Conservation (phyloP, 2,797 vertebrate species). For the Galago senegalensis region DNA sequence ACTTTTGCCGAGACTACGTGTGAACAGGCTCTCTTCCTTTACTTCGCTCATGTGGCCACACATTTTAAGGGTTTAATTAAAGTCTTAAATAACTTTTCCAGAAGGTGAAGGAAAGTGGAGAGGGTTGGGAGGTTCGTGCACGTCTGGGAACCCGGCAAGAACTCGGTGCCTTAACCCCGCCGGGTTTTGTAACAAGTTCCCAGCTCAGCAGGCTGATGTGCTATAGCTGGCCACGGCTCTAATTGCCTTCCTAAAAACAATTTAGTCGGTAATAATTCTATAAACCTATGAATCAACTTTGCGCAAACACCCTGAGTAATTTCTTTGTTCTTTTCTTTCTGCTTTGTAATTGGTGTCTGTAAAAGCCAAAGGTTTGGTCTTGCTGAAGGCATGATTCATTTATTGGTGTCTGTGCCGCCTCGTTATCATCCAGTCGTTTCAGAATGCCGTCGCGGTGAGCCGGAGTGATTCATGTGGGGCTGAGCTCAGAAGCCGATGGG, state of each 20-base stretch:
- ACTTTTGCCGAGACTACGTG: rapidly evolving
- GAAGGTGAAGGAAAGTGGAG: constrained; percentile 31
- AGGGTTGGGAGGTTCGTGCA: rapidly evolving
- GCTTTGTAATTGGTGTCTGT: constrained; percentile 91
- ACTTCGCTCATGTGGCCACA: rapidly evolving
- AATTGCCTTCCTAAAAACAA: constrained; percentile 82
- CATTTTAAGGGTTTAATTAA: background rate
- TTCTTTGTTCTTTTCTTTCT: constrained; percentile 91
- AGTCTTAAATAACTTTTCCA: constrained; percentile 42
- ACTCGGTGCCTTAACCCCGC: background rate
- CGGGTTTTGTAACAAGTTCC: constrained; percentile 65
- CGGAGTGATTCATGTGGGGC: constrained; percentile 89
- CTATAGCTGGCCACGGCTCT: constrained; percentile 77
- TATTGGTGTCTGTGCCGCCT: constrained; percentile 90
- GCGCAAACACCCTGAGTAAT: constrained; percentile 91
- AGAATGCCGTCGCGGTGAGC: constrained; percentile 86
- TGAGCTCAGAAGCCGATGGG: constrained; percentile 86
- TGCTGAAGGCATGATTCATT: constrained; percentile 92
- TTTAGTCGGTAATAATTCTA: constrained; percentile 89
- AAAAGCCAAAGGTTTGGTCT: constrained; percentile 91
- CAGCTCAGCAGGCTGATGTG: background rate
- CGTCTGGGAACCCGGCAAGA: background rate
- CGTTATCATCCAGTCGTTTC: constrained; percentile 89
- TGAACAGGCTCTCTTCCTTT: rapidly evolving
- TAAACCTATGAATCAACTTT: constrained; percentile 91